Evolutionary conservation across 1,140 invertebrate species (phyloP).

Genomic region (Hirudo medicinalis): DNA sequence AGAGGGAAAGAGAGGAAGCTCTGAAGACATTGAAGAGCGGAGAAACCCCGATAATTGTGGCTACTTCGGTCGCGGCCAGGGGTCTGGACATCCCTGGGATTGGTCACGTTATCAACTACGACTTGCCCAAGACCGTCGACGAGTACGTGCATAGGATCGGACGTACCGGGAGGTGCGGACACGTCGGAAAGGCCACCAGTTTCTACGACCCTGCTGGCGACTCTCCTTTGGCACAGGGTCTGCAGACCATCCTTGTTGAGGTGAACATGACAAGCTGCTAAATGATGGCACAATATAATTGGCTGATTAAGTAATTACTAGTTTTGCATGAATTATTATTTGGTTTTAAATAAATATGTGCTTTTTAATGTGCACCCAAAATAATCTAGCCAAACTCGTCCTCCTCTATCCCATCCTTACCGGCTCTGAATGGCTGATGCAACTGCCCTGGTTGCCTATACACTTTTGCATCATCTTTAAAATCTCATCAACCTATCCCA

Average conservation of each 20-base stretch:
- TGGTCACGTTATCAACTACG: conserved; percentile 85
- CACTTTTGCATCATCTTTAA: too few relatives aligned
- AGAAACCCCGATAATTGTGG: conserved; percentile 82
- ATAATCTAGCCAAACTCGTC: too few relatives aligned
- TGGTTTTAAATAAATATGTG: too few relatives aligned
- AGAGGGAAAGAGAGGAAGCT: conserved; percentile 88
- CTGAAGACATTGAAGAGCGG: conserved; percentile 78
- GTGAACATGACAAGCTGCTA: conserved; percentile 26
- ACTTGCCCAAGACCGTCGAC: conserved; percentile 70
- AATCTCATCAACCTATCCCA: too few relatives aligned
- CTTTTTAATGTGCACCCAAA: too few relatives aligned
- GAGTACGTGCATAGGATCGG: conserved; percentile 93
- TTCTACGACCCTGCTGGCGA: conserved; percentile 49
- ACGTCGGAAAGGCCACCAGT: conserved; percentile 52
- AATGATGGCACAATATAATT: too few relatives aligned
- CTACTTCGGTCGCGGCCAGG: conserved; percentile 86
- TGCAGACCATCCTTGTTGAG: conserved; percentile 56
- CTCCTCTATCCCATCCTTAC: too few relatives aligned
- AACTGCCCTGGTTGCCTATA: too few relatives aligned
- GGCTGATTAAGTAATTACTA: too few relatives aligned
- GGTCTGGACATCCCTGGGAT: conserved; percentile 96
- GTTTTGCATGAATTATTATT: too few relatives aligned
- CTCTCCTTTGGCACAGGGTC: conserved; percentile 46
- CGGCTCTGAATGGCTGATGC: too few relatives aligned
- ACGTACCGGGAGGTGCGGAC: conserved; percentile 82